phyloP scores from a whole-genome alignment of 2,888 invertebrate genomes.

The Diarsia rubi region DNA sequence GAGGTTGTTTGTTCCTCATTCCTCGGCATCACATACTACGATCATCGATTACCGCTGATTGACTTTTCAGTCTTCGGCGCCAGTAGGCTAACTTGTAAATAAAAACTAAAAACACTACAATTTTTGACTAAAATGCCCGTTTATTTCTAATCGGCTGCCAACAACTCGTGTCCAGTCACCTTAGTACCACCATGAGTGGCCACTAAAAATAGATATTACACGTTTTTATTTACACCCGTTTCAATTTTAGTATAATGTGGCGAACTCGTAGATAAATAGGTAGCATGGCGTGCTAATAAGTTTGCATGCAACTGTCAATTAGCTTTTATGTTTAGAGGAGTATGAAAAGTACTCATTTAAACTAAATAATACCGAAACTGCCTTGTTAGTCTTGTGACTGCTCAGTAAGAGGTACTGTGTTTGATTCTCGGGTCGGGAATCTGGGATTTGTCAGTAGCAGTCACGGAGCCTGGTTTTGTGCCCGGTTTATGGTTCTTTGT shows the following conservation, averaged over 20 bases:
- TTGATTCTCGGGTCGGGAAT: too few relatives aligned
- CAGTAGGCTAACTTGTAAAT: not conserved
- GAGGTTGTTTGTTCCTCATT: not conserved
- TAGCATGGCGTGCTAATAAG: slow-evolving; percentile 7
- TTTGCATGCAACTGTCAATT: slow-evolving; percentile 28
- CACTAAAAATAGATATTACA: slow-evolving; percentile 65
- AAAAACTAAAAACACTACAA: slow-evolving; percentile 1
- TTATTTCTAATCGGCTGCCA: slow-evolving; percentile 46
- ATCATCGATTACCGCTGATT: too few relatives aligned
- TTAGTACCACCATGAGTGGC: slow-evolving; percentile 44
- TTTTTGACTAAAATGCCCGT: slow-evolving; percentile 13
- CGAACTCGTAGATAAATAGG: not conserved
- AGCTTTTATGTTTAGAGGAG: not conserved
- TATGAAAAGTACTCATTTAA: not conserved
- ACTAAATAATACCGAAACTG: not conserved
- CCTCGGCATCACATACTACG: too few relatives aligned
- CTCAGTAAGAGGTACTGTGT: too few relatives aligned
- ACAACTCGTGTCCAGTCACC: slow-evolving; percentile 57
- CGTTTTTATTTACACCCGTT: slow-evolving; percentile 44
- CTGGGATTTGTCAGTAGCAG: too few relatives aligned
- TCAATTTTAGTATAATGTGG: slow-evolving; percentile 19
- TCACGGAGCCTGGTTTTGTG: too few relatives aligned
- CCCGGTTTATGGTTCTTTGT: too few relatives aligned
- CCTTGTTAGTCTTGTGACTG: too few relatives aligned
- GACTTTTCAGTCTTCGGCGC: too few relatives aligned